Evolutionary conservation across 2,797 vertebrate species (phyloP), one percentile per base, ranked within the genome.

Genomic region (Sebastiscus albofasciatus): DNA sequence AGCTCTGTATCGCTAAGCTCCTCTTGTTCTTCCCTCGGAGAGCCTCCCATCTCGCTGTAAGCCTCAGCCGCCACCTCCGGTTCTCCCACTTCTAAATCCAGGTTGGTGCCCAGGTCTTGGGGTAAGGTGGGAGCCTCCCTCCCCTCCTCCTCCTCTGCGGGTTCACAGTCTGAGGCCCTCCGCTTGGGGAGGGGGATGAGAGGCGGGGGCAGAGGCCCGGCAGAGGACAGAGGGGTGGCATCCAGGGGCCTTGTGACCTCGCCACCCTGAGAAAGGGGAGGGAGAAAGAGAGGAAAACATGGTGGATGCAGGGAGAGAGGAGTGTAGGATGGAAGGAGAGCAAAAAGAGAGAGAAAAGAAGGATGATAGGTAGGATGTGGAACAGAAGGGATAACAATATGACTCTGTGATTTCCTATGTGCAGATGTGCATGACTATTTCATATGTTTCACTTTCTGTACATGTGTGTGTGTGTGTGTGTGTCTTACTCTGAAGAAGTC

Each of bases 401-500:
- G 10, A 42, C 3, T 59, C 14, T 13, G 2, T 56, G 4, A 59
- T 49, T 72, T 42, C 27, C 5, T 26, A 2, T 46, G 2, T 24
- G 29, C n/a, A 64, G 26, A 71, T 36, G 24, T 13, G 5, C 1
- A 2, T 59, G 14, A 26, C 8, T 22, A 20, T 26, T 34, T 33
- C 16, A 26, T 78, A 46, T n/a, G 36, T 76, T 26, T 84, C 24
- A 65, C 33, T 62, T 56, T 31, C 31, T 54, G 3, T 27, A 11
- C n/a, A 33, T 10, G 36, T 39, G 34, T 24, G 36, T 39, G 34
- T 24, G 36, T 39, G 34, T 20, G 11, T 29, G 6, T 16, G 10
- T 54, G 6, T 74, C 92, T 56, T 90, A 98, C 97, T 90, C 95
- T 96, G 89, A 98, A 97, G 90, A 98, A 98, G 24, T 98, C 97